Evolutionary conservation across 30 jellyfish, hydroid and myxozoan genomes (phyloP), one percentile per base, ranked within the genome.

Genomic region (Catostylus mosaicus): DNA sequence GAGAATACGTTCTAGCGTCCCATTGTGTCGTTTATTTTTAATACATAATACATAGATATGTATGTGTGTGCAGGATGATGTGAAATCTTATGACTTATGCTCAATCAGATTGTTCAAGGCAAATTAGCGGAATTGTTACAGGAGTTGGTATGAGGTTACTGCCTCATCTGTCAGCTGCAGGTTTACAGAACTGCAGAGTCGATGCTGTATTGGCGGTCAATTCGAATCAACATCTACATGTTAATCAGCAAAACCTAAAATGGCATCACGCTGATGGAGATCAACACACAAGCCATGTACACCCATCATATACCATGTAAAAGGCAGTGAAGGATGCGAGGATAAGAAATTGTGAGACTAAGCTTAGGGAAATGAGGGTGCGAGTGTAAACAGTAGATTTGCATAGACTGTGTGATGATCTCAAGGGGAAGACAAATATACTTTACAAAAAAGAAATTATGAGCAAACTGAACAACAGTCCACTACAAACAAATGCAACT

Each of bases 261-360:
- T 16, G 54, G 54, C 54, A 43, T 43, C 54, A 43, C 54, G 54
- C 67, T 52, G 67, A 52, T 52, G 67, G 29, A 52, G 67, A 52
- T 52, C 67, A 52, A 16, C 67, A 16, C 67, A 52, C 67, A 11
- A 24, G 24, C 67, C 67, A 52, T 11, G 67, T 24, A 52, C 67
- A 11, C 67, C 67, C 29, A 52, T 52, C 67, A 22, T 22, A 52
- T 52, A 24, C 67, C 26, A 52, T 52, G 67, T n/a, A 52, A 52
- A 52, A 52, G 30, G 67, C 9, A 14, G 26, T 16, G 54, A 43
- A 43, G 16, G 54, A 43, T 43, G 16, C 16, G 16, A 43, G 8
- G 54, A 43, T 43, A 43, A 6, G 16, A 43, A 43, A 9, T 9
- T 43, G 54, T 6, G 16, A 43, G 16, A 9, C 54, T 43, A 43